Evolutionary conservation across 2,113 vertebrate genomes (phyloP).

Genomic region (Alethe diademata): DNA sequence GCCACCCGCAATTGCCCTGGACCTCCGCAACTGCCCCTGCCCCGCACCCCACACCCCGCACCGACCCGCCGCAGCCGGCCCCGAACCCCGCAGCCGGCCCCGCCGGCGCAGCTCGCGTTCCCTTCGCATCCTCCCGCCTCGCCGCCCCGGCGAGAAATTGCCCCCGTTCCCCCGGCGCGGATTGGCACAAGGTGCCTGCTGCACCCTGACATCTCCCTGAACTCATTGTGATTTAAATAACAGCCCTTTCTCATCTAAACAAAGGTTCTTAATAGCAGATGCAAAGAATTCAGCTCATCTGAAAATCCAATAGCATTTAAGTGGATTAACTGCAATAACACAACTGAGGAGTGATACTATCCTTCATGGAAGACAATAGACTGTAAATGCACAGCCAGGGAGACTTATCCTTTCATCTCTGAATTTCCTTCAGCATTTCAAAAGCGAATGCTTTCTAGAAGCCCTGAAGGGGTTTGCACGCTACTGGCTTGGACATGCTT

Average conservation of each 20-base stretch:
- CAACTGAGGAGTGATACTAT: conserved; percentile 58
- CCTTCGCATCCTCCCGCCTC: neutral
- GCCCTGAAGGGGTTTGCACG: conserved; percentile 64
- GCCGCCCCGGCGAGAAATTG: neutral
- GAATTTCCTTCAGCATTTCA: conserved; percentile 68
- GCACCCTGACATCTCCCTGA: conserved; percentile 51
- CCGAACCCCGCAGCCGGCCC: neutral
- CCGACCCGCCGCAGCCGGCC: neutral
- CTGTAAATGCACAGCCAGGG: conserved; percentile 68
- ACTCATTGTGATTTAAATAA: conserved; percentile 67
- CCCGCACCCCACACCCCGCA: too few species aligned
- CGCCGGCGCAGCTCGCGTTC: neutral
- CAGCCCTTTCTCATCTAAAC: conserved; percentile 51
- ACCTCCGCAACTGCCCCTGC: neutral
- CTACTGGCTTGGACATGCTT: conserved; percentile 64
- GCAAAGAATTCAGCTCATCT: conserved; percentile 65
- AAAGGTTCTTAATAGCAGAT: conserved; percentile 63
- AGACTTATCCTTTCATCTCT: conserved; percentile 69
- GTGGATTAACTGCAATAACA: conserved; percentile 74
- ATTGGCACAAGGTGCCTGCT: conserved; percentile 54
- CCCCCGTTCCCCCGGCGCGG: neutral
- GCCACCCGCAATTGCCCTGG: too few species aligned
- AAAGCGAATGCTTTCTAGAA: conserved; percentile 64
- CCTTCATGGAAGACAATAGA: conserved; percentile 67
- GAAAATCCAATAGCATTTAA: conserved; percentile 73